Evolutionary conservation across 2,113 vertebrate genomes (phyloP).

Genomic region (Trematocara macrostoma): DNA sequence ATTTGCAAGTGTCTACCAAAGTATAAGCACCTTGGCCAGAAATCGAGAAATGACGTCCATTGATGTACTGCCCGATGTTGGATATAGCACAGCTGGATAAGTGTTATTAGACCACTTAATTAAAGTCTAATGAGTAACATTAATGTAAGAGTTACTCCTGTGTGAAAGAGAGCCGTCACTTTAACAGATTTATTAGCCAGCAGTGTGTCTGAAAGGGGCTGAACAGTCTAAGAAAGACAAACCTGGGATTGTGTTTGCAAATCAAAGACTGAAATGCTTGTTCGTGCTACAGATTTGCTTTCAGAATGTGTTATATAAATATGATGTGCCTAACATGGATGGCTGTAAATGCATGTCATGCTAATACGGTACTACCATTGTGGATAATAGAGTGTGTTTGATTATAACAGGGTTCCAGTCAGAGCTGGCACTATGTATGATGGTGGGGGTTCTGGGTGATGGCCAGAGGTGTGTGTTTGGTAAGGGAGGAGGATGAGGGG

Average conservation of each 20-base stretch:
- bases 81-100: not conserved
- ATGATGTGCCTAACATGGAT: slow-evolving; percentile 1
- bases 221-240: not conserved
- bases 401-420: not conserved
- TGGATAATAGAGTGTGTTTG: not conserved
- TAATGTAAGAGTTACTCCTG: not conserved
- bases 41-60: not conserved
- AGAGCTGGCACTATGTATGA: not conserved
- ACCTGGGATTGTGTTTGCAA: not conserved
- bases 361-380: not conserved
- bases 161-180: not conserved
- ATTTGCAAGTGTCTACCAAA: not conserved
- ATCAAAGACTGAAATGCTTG: not conserved
- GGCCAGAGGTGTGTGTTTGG: not conserved
- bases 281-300: not conserved
- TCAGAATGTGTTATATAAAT: not conserved
- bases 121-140: not conserved
- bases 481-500: not conserved
- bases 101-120: not conserved
- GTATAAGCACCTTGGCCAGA: not conserved
- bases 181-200: not conserved
- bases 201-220: not conserved
- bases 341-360: not conserved
- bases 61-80: not conserved
- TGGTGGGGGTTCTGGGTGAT: not conserved